These are phyloP conservation scores for Stylophora pistillata DNA, from an alignment of 64 coral and sea anemone species.

Conservation along the genomic window DNA sequence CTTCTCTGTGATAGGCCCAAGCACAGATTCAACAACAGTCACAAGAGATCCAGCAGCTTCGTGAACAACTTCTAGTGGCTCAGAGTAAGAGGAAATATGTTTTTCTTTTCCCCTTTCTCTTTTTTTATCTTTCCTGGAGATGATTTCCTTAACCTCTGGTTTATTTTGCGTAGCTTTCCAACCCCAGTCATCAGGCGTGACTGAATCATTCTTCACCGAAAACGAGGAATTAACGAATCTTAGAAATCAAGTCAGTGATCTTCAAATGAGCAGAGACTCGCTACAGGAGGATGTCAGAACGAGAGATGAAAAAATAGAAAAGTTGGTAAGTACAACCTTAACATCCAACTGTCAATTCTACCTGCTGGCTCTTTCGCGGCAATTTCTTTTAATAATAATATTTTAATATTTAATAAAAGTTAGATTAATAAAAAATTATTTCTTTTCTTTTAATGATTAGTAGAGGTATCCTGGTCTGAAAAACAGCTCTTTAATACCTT, in stretches of 20 bases:
- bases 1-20: conserved; percentile 44
- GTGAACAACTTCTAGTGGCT: conserved; percentile 57
- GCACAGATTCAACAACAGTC: conserved; percentile 77
- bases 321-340: conserved; percentile 49
- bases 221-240: conserved; percentile 54
- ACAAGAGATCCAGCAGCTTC: conserved; percentile 84
- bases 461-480: no score
- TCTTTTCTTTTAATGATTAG: no score
- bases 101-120: background rate
- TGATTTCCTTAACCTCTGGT: background rate
- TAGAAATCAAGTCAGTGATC: conserved; percentile 56
- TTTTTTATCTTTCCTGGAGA: background rate
- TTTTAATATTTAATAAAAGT: background rate
- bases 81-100: conserved; percentile 61
- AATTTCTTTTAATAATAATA: background rate
- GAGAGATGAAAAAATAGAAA: conserved; percentile 70
- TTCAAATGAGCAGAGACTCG: conserved; percentile 46
- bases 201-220: conserved; percentile 40
- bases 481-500: no score
- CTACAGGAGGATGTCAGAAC: conserved; percentile 52
- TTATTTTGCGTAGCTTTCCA: conserved; percentile 15
- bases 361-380: no score
- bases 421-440: background rate
- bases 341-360: background rate
- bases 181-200: conserved; percentile 13